A percentile compares a stretch with the other conserved stretches of the same genome.
phyloP scores from a whole-genome alignment of 2,888 invertebrate genomes.

The Adelognathus sp. region DNA sequence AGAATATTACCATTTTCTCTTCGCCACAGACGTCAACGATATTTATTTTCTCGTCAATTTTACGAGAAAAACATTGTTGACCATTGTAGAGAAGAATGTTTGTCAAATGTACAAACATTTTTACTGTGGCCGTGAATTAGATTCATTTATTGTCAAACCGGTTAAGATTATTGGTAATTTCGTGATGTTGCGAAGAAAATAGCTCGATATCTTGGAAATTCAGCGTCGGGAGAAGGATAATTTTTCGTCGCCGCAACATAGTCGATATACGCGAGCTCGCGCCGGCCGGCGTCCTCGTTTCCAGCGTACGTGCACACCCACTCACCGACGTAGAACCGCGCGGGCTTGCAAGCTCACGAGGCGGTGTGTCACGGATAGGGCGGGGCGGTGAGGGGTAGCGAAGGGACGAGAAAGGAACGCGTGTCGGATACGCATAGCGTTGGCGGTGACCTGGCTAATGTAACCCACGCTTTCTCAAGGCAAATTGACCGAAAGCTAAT shows the following conservation, averaged over 20 bases:
- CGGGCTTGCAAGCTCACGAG: constrained; percentile 26
- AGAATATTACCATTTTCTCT: too few relatives aligned
- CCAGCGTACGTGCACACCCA: constrained; percentile 25
- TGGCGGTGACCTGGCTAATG: constrained; percentile 65
- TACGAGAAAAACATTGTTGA: too few relatives aligned
- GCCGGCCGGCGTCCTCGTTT: constrained; percentile 46
- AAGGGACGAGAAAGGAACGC: constrained; percentile 27
- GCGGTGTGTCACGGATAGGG: constrained; percentile 1
- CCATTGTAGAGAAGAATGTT: too few relatives aligned
- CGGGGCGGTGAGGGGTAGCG: too few relatives aligned
- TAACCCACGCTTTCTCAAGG: constrained; percentile 64
- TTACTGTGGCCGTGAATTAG: too few relatives aligned
- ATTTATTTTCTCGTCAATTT: too few relatives aligned
- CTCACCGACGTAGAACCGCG: constrained; percentile 7
- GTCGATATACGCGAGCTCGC: not conserved
- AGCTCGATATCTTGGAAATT: not conserved
- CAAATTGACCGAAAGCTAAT: constrained; percentile 71
- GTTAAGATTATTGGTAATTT: too few relatives aligned
- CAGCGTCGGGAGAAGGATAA: constrained; percentile 1
- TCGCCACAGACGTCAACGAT: too few relatives aligned
- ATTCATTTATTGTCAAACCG: too few relatives aligned
- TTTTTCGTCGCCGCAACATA: constrained; percentile 13
- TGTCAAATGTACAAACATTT: too few relatives aligned
- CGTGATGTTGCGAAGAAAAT: too few relatives aligned
- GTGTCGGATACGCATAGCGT: constrained; percentile 47